These are phyloP conservation scores for Podarcis cretensis DNA, from an alignment of 2,113 vertebrate species.

Conservation along the genomic window DNA sequence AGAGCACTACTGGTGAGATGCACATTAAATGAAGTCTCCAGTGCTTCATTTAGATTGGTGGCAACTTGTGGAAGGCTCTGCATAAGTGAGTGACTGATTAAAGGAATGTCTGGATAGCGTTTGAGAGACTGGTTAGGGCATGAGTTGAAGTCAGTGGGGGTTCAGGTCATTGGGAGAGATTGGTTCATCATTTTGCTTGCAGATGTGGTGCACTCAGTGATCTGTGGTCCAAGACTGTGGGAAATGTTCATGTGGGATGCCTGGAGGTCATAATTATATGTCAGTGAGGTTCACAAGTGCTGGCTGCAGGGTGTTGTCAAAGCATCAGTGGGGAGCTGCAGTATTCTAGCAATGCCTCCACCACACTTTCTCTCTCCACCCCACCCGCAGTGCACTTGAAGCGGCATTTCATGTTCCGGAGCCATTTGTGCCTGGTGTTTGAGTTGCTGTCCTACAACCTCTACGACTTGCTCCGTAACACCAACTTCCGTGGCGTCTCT, in stretches of 20 bases:
- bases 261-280: accelerated
- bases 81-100: neutral
- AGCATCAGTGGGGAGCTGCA: neutral
- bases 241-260: neutral
- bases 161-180: neutral
- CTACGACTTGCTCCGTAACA: slow-evolving; percentile 94
- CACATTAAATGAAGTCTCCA: neutral
- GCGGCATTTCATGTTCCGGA: slow-evolving; percentile 98
- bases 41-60: neutral
- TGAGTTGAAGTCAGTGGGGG: neutral
- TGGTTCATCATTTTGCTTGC: neutral
- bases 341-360: neutral
- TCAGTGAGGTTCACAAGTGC: accelerated
- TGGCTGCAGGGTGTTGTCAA: neutral
- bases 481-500: slow-evolving; percentile 94
- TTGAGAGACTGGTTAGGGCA: neutral
- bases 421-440: slow-evolving; percentile 96
- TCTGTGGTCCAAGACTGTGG: neutral
- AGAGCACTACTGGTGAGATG: neutral
- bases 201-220: neutral
- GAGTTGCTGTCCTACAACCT: slow-evolving; percentile 96
- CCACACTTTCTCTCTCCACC: neutral
- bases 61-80: neutral
- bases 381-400: slow-evolving; percentile 87
- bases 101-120: neutral